Evolutionary conservation across 2,113 vertebrate species (phyloP).

Genomic region (Syngnathus floridae): DNA sequence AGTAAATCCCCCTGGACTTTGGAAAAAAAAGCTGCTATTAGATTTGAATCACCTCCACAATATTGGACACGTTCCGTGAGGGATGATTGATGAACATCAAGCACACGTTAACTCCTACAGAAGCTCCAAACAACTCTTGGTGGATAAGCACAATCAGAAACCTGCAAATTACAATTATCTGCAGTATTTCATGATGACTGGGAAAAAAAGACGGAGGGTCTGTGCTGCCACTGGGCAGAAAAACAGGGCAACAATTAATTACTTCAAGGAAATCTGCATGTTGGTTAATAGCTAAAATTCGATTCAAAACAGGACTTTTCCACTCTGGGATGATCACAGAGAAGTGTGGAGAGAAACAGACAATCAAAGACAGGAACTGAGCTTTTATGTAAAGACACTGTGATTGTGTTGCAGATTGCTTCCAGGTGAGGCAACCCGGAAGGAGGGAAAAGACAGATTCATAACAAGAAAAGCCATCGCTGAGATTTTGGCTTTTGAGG

Average conservation of each 20-base stretch:
- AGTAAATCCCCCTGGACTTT: conserved; percentile 65
- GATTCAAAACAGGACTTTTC: conserved; percentile 54
- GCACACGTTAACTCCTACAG: conserved; percentile 31
- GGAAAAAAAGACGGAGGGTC: conserved; percentile 22
- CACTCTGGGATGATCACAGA: conserved; percentile 40
- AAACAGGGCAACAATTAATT: conserved; percentile 46
- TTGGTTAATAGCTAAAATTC: conserved; percentile 49
- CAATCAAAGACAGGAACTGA: conserved; percentile 67
- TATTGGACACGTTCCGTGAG: conserved; percentile 42
- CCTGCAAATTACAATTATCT: conserved; percentile 1
- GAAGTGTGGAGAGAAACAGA: conserved; percentile 51
- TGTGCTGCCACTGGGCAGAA: conserved; percentile 40
- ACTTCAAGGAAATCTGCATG: conserved; percentile 52
- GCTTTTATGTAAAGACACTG: conserved; percentile 72
- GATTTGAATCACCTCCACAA: conserved; percentile 60
- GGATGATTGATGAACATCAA: conserved; percentile 41
- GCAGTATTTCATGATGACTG: conserved; percentile 19
- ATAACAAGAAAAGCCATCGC: conserved; percentile 40
- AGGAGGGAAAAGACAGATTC: conserved; percentile 38
- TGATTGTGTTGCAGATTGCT: conserved; percentile 73
- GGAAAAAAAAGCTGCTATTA: conserved; percentile 60
- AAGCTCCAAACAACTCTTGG: conserved; percentile 42
- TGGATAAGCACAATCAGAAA: conserved; percentile 19
- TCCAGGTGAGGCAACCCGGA: conserved; percentile 69
- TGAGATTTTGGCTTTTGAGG: conserved; percentile 39